Evolutionary conservation across 2,888 invertebrate genomes (phyloP).

Genomic region (Andrena praecox): DNA sequence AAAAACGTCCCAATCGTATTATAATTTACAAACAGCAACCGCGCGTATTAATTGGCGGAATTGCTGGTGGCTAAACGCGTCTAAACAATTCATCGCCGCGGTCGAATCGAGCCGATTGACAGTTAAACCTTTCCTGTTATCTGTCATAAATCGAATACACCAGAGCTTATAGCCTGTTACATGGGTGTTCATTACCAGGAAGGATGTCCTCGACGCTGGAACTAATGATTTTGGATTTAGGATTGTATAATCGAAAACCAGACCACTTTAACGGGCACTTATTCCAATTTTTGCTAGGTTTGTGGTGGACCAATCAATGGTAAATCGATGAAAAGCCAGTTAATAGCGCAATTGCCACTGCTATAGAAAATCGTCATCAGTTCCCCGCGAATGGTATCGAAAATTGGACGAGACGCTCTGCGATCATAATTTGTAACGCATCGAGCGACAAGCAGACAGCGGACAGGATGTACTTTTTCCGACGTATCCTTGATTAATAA

Average conservation of each 20-base stretch:
- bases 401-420: not conserved
- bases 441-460: slow-evolving; percentile 1
- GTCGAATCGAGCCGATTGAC: slow-evolving; percentile 32
- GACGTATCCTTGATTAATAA: slow-evolving; percentile 60
- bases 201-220: no score
- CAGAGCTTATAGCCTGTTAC: no score
- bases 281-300: no score
- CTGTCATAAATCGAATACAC: not conserved
- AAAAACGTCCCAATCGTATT: slow-evolving; percentile 32
- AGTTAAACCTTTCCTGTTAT: slow-evolving; percentile 39
- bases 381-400: not conserved
- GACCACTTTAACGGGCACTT: no score
- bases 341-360: not conserved
- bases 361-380: not conserved
- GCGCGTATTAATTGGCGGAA: slow-evolving; percentile 27
- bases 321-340: not conserved
- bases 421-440: slow-evolving; percentile 16
- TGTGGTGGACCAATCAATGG: slow-evolving; percentile 9
- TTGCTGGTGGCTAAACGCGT: slow-evolving; percentile 24
- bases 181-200: no score
- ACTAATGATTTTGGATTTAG: no score
- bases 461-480: not conserved
- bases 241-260: no score
- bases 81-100: slow-evolving; percentile 45
- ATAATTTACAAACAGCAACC: slow-evolving; percentile 39